Conservation (phyloP, 2,888 invertebrate species). For the Bellardia pandia region DNA sequence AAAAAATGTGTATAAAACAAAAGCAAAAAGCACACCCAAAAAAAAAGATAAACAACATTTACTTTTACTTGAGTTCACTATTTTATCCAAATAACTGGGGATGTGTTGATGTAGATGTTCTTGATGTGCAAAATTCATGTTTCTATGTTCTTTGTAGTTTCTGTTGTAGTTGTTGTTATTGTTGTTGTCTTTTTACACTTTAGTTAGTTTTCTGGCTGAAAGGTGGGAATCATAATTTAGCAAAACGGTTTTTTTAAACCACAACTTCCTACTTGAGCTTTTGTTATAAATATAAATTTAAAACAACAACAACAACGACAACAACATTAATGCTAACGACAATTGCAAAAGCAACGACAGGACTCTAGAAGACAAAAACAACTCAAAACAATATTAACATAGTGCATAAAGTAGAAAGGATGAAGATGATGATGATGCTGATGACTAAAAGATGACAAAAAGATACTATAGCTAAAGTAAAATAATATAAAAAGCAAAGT, state of each 20-base stretch:
- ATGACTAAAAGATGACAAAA: background rate
- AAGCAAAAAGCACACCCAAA: background rate
- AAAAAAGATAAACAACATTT: constrained; percentile 30
- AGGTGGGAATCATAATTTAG: constrained; percentile 58
- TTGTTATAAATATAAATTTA: constrained; percentile 47
- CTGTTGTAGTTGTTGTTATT: background rate
- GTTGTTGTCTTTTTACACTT: background rate
- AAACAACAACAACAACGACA: constrained; percentile 43
- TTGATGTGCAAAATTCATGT: constrained; percentile 9
- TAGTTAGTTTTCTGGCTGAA: constrained; percentile 15
- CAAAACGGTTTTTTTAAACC: constrained; percentile 67
- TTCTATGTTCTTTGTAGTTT: background rate
- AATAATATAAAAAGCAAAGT: background rate
- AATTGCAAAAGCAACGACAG: background rate
- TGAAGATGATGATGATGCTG: background rate
- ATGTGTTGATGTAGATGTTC: constrained; percentile 12
- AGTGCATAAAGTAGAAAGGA: constrained; percentile 5
- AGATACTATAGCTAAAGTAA: background rate
- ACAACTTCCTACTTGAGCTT: constrained; percentile 64
- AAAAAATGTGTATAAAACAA: background rate
- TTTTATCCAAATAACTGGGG: constrained; percentile 17
- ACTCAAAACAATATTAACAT: constrained; percentile 6
- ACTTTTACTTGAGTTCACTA: constrained; percentile 52
- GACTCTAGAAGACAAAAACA: constrained; percentile 1
- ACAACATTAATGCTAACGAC: background rate